Conservation (phyloP, 2,797 vertebrate species). For the Lophius americanus region DNA sequence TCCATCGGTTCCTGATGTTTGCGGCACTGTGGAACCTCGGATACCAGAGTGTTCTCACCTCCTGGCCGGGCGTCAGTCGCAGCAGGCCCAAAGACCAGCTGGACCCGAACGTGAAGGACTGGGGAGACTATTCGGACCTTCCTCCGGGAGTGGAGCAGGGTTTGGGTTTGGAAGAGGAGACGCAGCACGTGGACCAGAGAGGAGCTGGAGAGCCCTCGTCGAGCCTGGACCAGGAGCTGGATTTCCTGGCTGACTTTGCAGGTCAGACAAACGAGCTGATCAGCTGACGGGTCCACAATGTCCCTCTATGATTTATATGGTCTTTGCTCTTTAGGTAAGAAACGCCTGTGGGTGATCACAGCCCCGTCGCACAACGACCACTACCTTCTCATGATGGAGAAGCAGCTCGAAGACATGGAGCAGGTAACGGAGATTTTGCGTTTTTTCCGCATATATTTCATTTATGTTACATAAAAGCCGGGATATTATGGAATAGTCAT, state of each 20-base stretch:
- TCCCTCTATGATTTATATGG: not conserved
- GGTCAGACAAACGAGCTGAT: slow-evolving; percentile 54
- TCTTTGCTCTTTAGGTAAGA: slow-evolving; percentile 65
- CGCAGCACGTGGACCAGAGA: slow-evolving; percentile 32
- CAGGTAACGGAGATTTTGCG: slow-evolving; percentile 48
- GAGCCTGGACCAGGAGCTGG: slow-evolving; percentile 63
- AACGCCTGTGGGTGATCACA: slow-evolving; percentile 84
- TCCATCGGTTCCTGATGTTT: slow-evolving; percentile 48
- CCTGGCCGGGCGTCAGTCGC: slow-evolving; percentile 31
- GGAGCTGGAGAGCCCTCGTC: slow-evolving; percentile 36
- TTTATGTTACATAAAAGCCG: not conserved
- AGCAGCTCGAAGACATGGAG: slow-evolving; percentile 81
- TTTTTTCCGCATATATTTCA: not conserved
- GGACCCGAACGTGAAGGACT: slow-evolving; percentile 73
- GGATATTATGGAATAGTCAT: too few species aligned
- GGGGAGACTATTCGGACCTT: slow-evolving; percentile 73
- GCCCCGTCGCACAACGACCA: slow-evolving; percentile 77
- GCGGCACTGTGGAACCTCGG: slow-evolving; percentile 68
- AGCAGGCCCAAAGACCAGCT: slow-evolving; percentile 62
- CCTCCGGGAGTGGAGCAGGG: slow-evolving; percentile 50
- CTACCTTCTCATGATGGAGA: slow-evolving; percentile 85
- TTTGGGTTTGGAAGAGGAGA: slow-evolving; percentile 49
- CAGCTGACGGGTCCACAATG: not conserved
- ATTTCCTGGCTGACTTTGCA: slow-evolving; percentile 80
- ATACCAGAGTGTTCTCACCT: slow-evolving; percentile 38